Percentiles rank a stretch among this genome's conserved stretches.
These are phyloP conservation scores for Artemia franciscana DNA, from an alignment of 1,140 invertebrate genomes.

Conservation along the genomic window DNA sequence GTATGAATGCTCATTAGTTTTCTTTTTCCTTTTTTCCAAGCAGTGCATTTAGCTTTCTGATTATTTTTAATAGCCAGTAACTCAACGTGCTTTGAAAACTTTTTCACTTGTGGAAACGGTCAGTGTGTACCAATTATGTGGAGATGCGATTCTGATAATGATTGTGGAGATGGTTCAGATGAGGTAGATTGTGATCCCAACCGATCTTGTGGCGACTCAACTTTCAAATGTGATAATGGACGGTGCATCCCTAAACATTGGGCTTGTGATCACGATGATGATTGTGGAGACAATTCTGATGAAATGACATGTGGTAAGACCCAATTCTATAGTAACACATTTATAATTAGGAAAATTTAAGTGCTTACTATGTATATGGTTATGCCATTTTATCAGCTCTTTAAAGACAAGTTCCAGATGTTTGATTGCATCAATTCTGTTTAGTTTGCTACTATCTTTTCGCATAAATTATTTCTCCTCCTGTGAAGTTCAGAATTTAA, in stretches of 20 bases:
- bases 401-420: too few relatives aligned
- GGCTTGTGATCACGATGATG: conserved; percentile 67
- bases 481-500: too few relatives aligned
- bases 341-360: too few relatives aligned
- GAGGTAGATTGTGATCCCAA: conserved; percentile 19
- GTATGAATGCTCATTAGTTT: too few relatives aligned
- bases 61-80: conserved; percentile 9
- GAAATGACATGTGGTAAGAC: background rate
- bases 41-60: conserved; percentile 7
- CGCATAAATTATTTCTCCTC: too few relatives aligned
- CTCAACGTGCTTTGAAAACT: conserved; percentile 30
- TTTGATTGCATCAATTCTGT: too few relatives aligned
- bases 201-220: background rate
- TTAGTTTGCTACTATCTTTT: too few relatives aligned
- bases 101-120: conserved; percentile 37
- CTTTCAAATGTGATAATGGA: conserved; percentile 61
- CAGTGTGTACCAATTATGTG: conserved; percentile 36
- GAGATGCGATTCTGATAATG: conserved; percentile 25
- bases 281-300: conserved; percentile 33
- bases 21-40: conserved; percentile 1
- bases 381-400: too few relatives aligned
- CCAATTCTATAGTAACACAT: too few relatives aligned
- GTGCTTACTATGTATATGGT: too few relatives aligned
- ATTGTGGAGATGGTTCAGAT: conserved; percentile 20
- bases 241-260: conserved; percentile 64